Evolutionary conservation across 2,113 vertebrate species (phyloP).

Genomic region (Pluvianellus socialis): DNA sequence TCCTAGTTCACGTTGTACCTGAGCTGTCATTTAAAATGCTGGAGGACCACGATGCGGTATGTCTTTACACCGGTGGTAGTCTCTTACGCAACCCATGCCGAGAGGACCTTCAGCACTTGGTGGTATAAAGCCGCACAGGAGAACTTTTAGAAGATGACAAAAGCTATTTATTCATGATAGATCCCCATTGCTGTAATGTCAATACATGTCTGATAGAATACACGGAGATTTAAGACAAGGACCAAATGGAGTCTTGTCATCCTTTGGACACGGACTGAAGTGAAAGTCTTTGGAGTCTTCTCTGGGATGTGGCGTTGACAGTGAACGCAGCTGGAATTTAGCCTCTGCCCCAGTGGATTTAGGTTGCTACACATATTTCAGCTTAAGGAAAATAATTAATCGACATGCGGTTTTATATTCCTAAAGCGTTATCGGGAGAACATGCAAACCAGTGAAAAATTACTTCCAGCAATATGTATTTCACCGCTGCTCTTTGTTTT

Average conservation of each 20-base stretch:
- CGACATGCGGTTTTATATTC: background rate
- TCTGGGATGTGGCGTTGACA: background rate
- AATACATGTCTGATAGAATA: conserved; percentile 16
- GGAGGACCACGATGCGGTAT: background rate
- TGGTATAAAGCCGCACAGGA: background rate
- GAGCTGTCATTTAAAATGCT: background rate
- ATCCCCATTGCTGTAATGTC: conserved; percentile 48
- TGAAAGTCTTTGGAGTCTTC: background rate
- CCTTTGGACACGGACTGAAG: background rate
- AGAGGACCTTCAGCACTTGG: conserved; percentile 22
- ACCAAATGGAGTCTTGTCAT: conserved; percentile 5
- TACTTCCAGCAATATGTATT: background rate
- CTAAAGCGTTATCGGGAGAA: background rate
- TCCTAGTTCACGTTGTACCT: background rate
- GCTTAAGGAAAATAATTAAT: background rate
- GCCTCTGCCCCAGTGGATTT: background rate
- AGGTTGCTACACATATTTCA: background rate
- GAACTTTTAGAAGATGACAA: background rate
- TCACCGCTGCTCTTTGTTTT: background rate
- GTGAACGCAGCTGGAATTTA: background rate
- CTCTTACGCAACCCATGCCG: background rate
- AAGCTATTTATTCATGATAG: conserved; percentile 67
- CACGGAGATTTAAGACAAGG: conserved; percentile 42
- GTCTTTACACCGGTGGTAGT: background rate
- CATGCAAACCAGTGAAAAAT: background rate